A percentile compares a stretch with the other conserved stretches of the same genome.
Evolutionary conservation across 2,888 invertebrate genomes (phyloP).

Genomic region (Linyphia triangularis): DNA sequence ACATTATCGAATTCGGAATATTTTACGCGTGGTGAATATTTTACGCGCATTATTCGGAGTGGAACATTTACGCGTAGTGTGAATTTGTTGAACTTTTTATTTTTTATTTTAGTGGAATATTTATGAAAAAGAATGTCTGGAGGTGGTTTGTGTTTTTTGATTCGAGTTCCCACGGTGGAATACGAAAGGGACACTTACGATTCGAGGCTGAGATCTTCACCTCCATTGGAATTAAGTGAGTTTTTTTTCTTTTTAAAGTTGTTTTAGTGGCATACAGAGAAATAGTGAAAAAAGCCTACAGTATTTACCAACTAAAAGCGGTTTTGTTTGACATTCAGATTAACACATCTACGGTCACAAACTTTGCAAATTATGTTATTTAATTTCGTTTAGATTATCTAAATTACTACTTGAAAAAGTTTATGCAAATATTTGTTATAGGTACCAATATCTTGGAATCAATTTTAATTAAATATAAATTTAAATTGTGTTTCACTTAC

Average conservation of each 20-base stretch:
- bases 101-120: neutral
- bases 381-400: no score
- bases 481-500: no score
- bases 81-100: neutral
- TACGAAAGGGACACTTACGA: conserved; percentile 67
- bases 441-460: no score
- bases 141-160: conserved; percentile 75
- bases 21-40: neutral
- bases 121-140: conserved; percentile 49
- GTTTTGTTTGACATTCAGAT: no score
- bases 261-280: neutral
- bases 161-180: conserved; percentile 75
- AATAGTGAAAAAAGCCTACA: no score
- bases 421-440: no score
- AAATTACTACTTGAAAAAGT: no score
- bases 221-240: conserved; percentile 23
- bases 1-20: neutral
- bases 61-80: neutral
- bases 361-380: no score
- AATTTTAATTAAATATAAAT: no score
- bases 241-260: neutral
- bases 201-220: neutral
- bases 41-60: neutral
- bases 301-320: no score
- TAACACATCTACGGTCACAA: no score